Percentiles rank a stretch among this genome's conserved stretches.
These are phyloP conservation scores for Shinisaurus crocodilurus DNA, from an alignment of 2,113 vertebrate species.

Conservation along the genomic window DNA sequence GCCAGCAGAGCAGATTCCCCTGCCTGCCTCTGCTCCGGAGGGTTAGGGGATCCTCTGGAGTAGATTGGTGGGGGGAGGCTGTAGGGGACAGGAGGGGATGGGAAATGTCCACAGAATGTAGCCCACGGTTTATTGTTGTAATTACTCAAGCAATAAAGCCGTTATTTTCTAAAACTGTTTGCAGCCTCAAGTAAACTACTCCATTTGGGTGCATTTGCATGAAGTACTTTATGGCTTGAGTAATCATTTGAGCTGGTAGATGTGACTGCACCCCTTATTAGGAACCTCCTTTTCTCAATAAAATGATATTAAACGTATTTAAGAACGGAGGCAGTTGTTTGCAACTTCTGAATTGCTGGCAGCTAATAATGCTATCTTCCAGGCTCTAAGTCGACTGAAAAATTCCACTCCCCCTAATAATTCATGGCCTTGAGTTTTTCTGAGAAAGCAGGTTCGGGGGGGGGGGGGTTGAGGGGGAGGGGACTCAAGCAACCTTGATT, in stretches of 20 bases:
- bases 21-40: background rate
- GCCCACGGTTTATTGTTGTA: background rate
- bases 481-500: background rate
- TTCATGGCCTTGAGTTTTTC: background rate
- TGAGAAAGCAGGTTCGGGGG: background rate
- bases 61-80: background rate
- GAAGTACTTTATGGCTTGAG: background rate
- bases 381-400: background rate
- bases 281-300: background rate
- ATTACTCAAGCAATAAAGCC: background rate
- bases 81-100: background rate
- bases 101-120: background rate
- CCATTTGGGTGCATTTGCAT: background rate
- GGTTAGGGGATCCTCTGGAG: too few species aligned
- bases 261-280: background rate
- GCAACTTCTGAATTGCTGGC: background rate
- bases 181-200: background rate
- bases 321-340: background rate
- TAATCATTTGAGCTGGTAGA: background rate
- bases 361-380: background rate
- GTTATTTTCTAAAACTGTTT: background rate
- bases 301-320: background rate
- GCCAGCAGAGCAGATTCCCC: background rate
- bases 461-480: background rate
- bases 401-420: background rate